Percentiles rank a stretch among this genome's conserved stretches.
These are phyloP conservation scores for Prochilodus magdalenae DNA, from an alignment of 2,113 vertebrate genomes.

Conservation along the genomic window DNA sequence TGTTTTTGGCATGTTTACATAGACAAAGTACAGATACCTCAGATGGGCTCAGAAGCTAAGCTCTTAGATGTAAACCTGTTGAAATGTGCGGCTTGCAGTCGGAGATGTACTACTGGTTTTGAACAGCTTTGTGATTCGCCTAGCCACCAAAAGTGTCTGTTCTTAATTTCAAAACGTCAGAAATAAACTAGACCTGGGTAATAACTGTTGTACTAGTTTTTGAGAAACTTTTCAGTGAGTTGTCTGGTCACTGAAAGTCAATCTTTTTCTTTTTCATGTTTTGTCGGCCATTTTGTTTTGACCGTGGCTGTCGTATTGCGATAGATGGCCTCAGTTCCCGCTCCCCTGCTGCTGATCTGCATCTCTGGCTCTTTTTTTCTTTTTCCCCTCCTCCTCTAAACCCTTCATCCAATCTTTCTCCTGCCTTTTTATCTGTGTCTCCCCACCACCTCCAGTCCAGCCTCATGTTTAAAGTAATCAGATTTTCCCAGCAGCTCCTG, in stretches of 20 bases:
- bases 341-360: constrained; percentile 68
- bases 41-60: too few species aligned
- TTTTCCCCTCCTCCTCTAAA: constrained; percentile 35
- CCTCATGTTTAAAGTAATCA: constrained; percentile 90
- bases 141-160: too few species aligned
- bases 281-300: constrained; percentile 67
- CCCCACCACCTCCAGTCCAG: constrained; percentile 65
- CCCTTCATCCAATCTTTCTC: constrained; percentile 74
- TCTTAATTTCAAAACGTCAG: too few species aligned
- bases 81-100: too few species aligned
- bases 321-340: constrained; percentile 70
- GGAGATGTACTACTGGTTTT: too few species aligned
- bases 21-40: too few species aligned
- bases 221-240: neutral
- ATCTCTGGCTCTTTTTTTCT: constrained; percentile 64
- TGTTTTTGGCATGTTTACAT: too few species aligned
- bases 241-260: neutral
- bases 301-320: constrained; percentile 60
- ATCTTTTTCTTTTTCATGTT: constrained; percentile 8
- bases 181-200: too few species aligned
- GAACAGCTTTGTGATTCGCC: too few species aligned
- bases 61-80: too few species aligned
- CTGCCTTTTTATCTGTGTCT: constrained; percentile 67
- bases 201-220: too few species aligned
- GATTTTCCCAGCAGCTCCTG: constrained; percentile 88